Evolutionary conservation across 2,113 vertebrate species (phyloP).

Genomic region (Podocnemis expansa): DNA sequence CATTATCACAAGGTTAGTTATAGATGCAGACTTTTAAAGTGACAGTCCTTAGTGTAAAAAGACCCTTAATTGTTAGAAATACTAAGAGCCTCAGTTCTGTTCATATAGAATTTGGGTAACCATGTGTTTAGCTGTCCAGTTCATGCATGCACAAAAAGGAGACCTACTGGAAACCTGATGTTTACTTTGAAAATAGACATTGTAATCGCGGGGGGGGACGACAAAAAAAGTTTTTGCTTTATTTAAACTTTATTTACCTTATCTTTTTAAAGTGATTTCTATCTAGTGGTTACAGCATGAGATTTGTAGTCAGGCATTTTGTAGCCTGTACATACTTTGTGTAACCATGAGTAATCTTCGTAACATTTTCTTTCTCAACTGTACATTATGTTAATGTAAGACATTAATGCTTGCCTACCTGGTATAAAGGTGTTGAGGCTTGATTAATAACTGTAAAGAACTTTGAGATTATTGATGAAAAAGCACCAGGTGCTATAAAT

Average conservation of each 20-base stretch:
- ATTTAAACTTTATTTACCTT: neutral
- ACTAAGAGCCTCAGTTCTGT: neutral
- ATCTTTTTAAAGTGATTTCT: neutral
- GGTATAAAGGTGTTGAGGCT: neutral
- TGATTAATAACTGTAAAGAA: neutral
- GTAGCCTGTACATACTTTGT: neutral
- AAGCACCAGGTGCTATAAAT: neutral
- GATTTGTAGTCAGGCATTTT: neutral
- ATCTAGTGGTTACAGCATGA: neutral
- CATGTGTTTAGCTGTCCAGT: neutral
- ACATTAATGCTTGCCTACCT: neutral
- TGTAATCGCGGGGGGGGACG: no score
- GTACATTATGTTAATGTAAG: neutral
- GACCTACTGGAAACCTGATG: neutral
- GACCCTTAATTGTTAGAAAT: neutral
- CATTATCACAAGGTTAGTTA: slow-evolving; percentile 88
- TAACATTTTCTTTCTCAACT: neutral
- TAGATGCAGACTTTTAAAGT: neutral
- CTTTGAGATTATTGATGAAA: neutral
- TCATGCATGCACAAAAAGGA: neutral
- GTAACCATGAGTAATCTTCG: neutral
- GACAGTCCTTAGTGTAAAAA: neutral
- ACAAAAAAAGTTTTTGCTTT: neutral
- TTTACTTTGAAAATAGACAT: neutral
- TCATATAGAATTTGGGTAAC: neutral